Percentiles rank a stretch among this genome's conserved stretches.
These are phyloP conservation scores for Muricea muricata DNA, from an alignment of 92 coral and sea anemone species.

Conservation along the genomic window DNA sequence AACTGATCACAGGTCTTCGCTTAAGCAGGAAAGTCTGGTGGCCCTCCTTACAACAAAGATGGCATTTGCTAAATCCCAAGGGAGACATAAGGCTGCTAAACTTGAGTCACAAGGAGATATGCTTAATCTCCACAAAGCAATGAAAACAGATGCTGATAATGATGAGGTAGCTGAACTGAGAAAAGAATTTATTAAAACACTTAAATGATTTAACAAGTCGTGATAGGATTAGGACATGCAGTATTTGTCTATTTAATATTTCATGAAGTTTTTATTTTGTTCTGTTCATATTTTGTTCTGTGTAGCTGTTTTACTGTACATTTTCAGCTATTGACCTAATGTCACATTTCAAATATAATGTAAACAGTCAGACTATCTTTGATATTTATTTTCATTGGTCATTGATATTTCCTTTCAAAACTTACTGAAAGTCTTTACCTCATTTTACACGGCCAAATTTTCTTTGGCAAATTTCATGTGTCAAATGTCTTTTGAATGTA, in stretches of 20 bases:
- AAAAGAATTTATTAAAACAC: not conserved
- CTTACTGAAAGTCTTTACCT: no score
- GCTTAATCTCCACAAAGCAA: not conserved
- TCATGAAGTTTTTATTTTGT: not conserved
- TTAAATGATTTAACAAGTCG: not conserved
- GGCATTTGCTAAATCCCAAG: not conserved
- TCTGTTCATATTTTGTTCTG: no score
- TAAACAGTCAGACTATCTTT: no score
- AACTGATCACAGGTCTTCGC: no score
- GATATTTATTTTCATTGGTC: no score
- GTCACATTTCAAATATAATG: no score
- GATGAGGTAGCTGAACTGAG: slow-evolving; percentile 29
- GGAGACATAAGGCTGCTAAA: not conserved
- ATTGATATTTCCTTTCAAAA: no score
- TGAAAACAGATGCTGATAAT: slow-evolving; percentile 8
- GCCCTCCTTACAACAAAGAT: not conserved
- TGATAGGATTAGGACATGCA: not conserved
- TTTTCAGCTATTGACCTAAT: no score
- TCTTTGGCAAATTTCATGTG: no score
- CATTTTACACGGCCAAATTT: no score
- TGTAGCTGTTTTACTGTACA: not conserved
- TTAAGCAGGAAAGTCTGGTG: not conserved
- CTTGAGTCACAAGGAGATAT: not conserved
- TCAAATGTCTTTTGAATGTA: no score
- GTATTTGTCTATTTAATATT: no score